Base-by-base conservation (phyloP, 2,113 vertebrate genomes). In the Grantiella picta region DNA sequence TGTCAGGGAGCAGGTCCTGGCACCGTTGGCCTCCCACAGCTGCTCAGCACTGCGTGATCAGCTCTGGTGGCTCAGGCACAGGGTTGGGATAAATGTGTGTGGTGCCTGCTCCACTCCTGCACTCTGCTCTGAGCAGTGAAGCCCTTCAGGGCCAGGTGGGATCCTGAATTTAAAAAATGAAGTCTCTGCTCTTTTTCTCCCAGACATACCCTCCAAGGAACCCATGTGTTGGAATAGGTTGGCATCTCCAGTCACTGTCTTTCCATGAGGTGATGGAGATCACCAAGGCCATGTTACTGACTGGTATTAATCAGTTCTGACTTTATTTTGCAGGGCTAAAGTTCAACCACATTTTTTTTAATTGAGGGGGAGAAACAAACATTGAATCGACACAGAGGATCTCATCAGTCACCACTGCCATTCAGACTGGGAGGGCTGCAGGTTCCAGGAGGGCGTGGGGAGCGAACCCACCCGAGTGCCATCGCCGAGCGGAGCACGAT, bases 391-490 rank as follows among this genome's bases (percentile, higher is more conserved):
- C 98, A 95, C 98, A 95, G 97, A 98, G 97, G 98, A 98, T 98
- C 96, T 98, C 98, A 98, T 98, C 97, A 96, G 97, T 98, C 98
- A 98, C 98, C 98, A 99, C 98, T 99, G 99, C 99, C 99, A 98
- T 99, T 98, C 97, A 88, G 97, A 97, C 94, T 82, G 38, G 93
- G 98, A 98, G 82, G 96, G 97, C 97, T 88, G 93, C 95, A 94
- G 98, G 98, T 88, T 65, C 68, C 14, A 33, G 72, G 92, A 79
- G 91, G 87, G 68, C 24, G 63, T n/a, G 80, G 84, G 95, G 87
- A 92, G 96, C 73, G 20, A 63, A 75, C 89, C 65, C 66, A 71
- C 31, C 66, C 38, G 73, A 35, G 73, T 47, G 86, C 83, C 71
- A 28, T 94, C 80, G 90, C 91, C 79, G 60, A 85, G 60, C 16